Evolutionary conservation across 2,113 vertebrate species (phyloP).

Genomic region (Fregetta grallaria): DNA sequence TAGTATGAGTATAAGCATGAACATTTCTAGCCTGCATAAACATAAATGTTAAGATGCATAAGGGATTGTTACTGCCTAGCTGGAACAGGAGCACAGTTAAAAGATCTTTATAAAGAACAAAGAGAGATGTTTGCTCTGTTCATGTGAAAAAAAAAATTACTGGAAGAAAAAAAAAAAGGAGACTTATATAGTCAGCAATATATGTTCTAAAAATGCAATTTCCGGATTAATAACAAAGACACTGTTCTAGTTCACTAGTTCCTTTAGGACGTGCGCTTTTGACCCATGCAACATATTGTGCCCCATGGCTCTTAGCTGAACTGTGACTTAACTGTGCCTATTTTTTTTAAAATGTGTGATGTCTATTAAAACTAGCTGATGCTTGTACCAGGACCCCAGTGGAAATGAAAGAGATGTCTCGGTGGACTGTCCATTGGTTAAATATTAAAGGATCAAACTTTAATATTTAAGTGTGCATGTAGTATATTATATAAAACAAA

Average conservation of each 20-base stretch:
- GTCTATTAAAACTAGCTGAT: constrained; percentile 75
- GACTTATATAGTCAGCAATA: constrained; percentile 74
- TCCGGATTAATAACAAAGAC: constrained; percentile 83
- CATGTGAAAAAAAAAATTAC: constrained; percentile 59
- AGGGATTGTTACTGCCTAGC: background rate
- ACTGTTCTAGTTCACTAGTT: constrained; percentile 68
- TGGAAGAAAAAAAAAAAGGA: constrained; percentile 38
- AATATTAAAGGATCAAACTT: constrained; percentile 74
- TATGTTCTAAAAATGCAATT: constrained; percentile 83
- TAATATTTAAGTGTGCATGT: constrained; percentile 72
- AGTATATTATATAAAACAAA: constrained; percentile 49
- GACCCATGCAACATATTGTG: constrained; percentile 81
- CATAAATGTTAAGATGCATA: constrained; percentile 24
- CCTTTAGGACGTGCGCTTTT: constrained; percentile 77
- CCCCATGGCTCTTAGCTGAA: constrained; percentile 79
- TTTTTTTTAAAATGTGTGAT: constrained; percentile 67
- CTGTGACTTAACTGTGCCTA: constrained; percentile 68
- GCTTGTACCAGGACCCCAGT: constrained; percentile 60
- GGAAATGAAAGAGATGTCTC: constrained; percentile 73
- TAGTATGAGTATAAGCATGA: background rate
- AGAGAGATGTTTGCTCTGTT: constrained; percentile 54
- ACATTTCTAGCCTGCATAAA: background rate
- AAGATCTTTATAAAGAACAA: constrained; percentile 38
- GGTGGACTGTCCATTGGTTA: constrained; percentile 63
- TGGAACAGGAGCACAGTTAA: constrained; percentile 11